Percentiles rank a stretch among this genome's conserved stretches.
Conservation (phyloP, 2,113 vertebrate genomes). For the Phalacrocorax carbo region DNA sequence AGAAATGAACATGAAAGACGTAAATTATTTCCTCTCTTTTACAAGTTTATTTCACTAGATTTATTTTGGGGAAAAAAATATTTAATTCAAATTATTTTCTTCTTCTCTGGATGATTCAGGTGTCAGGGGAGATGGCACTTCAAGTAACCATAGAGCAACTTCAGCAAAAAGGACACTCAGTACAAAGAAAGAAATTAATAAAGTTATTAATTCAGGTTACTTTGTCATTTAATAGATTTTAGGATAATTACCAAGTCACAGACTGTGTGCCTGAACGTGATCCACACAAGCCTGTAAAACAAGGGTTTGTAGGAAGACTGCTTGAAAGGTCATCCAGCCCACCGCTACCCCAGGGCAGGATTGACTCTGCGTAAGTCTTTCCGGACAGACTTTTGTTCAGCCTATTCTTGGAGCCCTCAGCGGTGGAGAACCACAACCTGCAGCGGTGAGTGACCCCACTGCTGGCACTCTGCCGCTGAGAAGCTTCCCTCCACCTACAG, state of each 20-base stretch:
- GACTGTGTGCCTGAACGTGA: background rate
- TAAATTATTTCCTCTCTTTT: constrained; percentile 21
- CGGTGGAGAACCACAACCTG: fast-evolving
- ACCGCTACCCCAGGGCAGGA: background rate
- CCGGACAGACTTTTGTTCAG: background rate
- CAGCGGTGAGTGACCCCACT: fast-evolving
- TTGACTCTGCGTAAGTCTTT: background rate
- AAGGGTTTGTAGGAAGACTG: background rate
- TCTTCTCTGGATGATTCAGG: background rate
- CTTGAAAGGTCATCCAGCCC: background rate
- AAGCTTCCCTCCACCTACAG: background rate
- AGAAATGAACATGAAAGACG: background rate
- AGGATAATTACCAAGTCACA: background rate
- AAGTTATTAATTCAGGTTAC: background rate
- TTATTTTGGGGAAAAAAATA: background rate
- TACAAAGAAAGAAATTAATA: background rate
- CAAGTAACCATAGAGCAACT: background rate
- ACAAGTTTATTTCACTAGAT: background rate
- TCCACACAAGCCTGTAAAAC: background rate
- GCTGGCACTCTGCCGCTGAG: fast-evolving
- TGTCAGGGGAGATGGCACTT: background rate
- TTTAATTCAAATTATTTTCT: background rate
- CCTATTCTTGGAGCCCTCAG: background rate
- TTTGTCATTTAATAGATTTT: background rate
- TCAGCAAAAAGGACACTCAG: background rate